Evolutionary conservation across 2,113 vertebrate genomes (phyloP).

Genomic region (Myanophis thanlyinensis): DNA sequence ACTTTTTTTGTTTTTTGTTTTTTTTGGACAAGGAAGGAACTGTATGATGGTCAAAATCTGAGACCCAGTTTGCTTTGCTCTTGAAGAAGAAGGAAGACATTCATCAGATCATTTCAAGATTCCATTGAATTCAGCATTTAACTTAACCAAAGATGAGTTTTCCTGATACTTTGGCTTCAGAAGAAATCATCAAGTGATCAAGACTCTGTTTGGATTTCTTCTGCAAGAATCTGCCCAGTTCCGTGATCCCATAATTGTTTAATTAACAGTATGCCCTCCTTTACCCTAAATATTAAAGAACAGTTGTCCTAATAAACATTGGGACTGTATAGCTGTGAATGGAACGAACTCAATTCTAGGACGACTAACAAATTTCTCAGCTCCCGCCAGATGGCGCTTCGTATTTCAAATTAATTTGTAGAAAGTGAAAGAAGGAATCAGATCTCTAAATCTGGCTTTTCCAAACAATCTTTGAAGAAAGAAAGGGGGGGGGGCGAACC

Average conservation of each 20-base stretch:
- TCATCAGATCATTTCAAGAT: neutral
- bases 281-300: neutral
- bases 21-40: neutral
- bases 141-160: neutral
- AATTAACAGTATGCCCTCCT: neutral
- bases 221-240: neutral
- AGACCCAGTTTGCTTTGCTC: neutral
- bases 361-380: neutral
- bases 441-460: neutral
- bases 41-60: neutral
- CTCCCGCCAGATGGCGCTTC: constrained; percentile 61
- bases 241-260: neutral
- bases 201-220: neutral
- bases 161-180: neutral
- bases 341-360: neutral
- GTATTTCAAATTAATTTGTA: neutral
- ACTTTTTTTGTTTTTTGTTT: neutral
- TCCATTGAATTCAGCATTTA: neutral
- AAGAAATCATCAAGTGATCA: neutral
- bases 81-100: neutral
- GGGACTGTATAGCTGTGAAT: neutral
- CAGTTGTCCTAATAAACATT: neutral
- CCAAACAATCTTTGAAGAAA: neutral
- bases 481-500: no score
- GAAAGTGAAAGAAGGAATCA: neutral